Evolutionary conservation across 2,797 vertebrate genomes (phyloP).

Genomic region (Pipistrellus kuhlii): DNA sequence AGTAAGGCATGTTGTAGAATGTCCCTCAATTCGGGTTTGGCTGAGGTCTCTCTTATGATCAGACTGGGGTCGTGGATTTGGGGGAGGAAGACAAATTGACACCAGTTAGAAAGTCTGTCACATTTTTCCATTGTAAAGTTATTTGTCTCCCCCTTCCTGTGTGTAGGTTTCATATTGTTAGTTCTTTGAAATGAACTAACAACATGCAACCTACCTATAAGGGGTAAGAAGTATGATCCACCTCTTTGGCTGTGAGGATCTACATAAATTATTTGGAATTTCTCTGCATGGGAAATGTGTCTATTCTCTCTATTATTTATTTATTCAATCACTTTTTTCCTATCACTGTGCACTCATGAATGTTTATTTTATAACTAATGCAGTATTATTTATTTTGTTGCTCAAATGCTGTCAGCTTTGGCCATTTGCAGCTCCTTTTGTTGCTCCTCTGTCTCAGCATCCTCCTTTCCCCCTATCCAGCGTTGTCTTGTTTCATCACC

Average conservation of each 20-base stretch:
- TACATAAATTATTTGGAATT: slow-evolving; percentile 3
- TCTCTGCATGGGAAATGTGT: not conserved
- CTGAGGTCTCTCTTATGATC: not conserved
- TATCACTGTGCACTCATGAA: not conserved
- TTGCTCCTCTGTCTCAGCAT: not conserved
- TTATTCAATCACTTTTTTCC: not conserved
- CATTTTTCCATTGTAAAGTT: not conserved
- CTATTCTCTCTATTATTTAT: not conserved
- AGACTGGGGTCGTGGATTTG: not conserved
- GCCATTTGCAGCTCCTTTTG: not conserved
- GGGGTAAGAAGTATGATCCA: not conserved
- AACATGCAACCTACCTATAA: not conserved
- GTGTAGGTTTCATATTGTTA: not conserved
- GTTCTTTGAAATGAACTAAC: not conserved
- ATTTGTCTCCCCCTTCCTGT: too few species aligned
- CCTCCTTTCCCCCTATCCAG: not conserved
- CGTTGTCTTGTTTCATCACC: not conserved
- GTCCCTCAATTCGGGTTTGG: not conserved
- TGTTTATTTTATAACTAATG: slow-evolving; percentile 2
- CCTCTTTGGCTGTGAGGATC: not conserved
- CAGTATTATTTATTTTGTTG: slow-evolving; percentile 13
- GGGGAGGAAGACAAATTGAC: not conserved
- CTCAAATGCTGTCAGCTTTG: not conserved
- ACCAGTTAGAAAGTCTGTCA: not conserved
- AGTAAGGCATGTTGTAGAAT: not conserved